phyloP scores from a whole-genome alignment of 1,140 invertebrate genomes.

The Drosophila burlai region DNA sequence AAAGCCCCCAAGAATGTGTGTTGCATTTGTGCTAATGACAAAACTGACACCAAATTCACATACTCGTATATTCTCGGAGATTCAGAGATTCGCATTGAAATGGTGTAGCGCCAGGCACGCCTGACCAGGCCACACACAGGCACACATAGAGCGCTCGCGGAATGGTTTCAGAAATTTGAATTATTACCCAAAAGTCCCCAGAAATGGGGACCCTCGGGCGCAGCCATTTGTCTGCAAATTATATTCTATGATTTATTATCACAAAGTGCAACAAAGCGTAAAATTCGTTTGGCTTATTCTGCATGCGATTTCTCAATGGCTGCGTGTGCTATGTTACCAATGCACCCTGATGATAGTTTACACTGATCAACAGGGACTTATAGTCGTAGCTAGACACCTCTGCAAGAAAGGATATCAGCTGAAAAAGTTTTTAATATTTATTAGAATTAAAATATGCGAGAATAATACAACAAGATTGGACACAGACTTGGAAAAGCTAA shows the following conservation, averaged over 20 bases:
- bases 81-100: conserved; percentile 29
- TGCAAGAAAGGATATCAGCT: too few relatives aligned
- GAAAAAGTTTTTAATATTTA: too few relatives aligned
- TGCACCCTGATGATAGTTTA: conserved; percentile 45
- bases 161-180: conserved; percentile 55
- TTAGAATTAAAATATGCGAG: too few relatives aligned
- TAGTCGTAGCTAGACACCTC: too few relatives aligned
- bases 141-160: neutral
- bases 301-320: conserved; percentile 48
- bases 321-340: conserved; percentile 6
- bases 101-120: conserved; percentile 39
- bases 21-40: conserved; percentile 76
- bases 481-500: too few relatives aligned
- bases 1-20: conserved; percentile 60
- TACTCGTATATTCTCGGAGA: conserved; percentile 10
- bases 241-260: conserved; percentile 82
- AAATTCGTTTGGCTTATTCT: conserved; percentile 72
- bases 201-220: conserved; percentile 36
- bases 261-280: conserved; percentile 77
- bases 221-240: conserved; percentile 72
- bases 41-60: conserved; percentile 68
- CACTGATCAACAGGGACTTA: conserved; percentile 40
- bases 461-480: too few relatives aligned
- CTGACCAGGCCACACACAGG: conserved; percentile 51
- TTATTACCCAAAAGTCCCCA: conserved; percentile 64